Evolutionary conservation across 1,140 invertebrate species (phyloP), one percentile per base, ranked within the genome.

Genomic region (Agrypnia vestita): DNA sequence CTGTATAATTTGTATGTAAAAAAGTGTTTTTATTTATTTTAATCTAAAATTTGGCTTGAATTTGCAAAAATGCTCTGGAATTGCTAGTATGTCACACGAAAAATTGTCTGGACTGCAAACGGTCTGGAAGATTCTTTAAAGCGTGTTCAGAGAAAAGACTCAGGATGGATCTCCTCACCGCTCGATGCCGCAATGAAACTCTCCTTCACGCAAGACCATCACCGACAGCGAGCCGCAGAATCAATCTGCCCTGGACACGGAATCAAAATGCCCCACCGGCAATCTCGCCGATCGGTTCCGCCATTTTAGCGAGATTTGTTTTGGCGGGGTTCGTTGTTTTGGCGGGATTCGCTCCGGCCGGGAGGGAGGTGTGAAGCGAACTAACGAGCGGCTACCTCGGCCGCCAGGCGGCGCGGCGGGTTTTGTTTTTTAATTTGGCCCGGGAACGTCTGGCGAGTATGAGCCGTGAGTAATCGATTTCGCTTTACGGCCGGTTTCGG

Each of bases 381-480:
- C 67, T 71, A 71, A 71, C 67, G 46, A 49, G 46, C 46, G 46
- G 46, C 46, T 71, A 71, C 67, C 67, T 71, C 67, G 49, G 49
- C 67, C 17, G 67, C n/a, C 47, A 49, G 19, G 1, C 49, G 46
- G 47, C 17, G 25, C 67, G 46, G 21, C 21, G 15, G 19, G 59
- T 15, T 49, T 21, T 11, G 67, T 19, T 71, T 19, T 44, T 64
- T 43, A 64, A 25, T 64, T 64, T 64, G 61, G 61, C 35, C 61
- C 25, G 9, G 25, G 19, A 35, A 25, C 35, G 61, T 64, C 19
- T 43, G 61, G 61, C 10, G 8, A 19, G 67, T 51, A 71, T 71
- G 67, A 71, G 67, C 67, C 67, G 67, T 71, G 67, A 71, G 67
- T 25, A 71, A 71, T 71, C 67, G 67, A 71, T 71, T 71, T 49